Conservation (phyloP, 2,113 vertebrate species). For the Brachirus orientalis region DNA sequence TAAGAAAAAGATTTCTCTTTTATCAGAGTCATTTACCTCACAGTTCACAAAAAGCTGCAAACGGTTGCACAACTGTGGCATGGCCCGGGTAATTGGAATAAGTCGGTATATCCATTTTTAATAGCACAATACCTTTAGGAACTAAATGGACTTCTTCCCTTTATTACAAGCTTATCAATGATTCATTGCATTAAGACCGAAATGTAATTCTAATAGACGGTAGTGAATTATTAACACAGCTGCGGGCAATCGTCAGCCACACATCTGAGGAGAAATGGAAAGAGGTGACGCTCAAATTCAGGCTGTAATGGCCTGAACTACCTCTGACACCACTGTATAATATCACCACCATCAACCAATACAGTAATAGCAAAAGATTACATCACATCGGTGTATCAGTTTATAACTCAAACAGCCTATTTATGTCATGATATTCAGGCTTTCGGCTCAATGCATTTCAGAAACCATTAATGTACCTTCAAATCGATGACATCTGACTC, state of each 20-base stretch:
- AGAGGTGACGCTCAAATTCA: background rate
- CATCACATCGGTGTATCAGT: conserved; percentile 34
- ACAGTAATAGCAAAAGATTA: background rate
- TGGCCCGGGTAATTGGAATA: conserved; percentile 45
- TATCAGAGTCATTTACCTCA: conserved; percentile 55
- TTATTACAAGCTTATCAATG: conserved; percentile 74
- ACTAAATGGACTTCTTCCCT: conserved; percentile 64
- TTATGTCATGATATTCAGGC: background rate
- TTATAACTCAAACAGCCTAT: conserved; percentile 29
- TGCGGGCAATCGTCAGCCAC: conserved; percentile 33
- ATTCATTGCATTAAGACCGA: conserved; percentile 72
- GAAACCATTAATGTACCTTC: conserved; percentile 59
- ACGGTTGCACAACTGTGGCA: conserved; percentile 43
- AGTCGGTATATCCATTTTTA: conserved; percentile 71
- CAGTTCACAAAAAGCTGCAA: conserved; percentile 55
- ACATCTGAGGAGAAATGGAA: conserved; percentile 36
- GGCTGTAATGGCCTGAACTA: conserved; percentile 9
- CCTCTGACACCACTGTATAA: background rate
- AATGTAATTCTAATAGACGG: conserved; percentile 65
- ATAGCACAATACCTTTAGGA: conserved; percentile 51
- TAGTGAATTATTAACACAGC: conserved; percentile 75
- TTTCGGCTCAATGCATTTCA: background rate
- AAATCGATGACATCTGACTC: conserved; percentile 30
- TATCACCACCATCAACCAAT: conserved; percentile 10
- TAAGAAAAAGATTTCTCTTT: conserved; percentile 22